phyloP scores from a whole-genome alignment of 2,797 vertebrate genomes.

The Chrosomus eos region DNA sequence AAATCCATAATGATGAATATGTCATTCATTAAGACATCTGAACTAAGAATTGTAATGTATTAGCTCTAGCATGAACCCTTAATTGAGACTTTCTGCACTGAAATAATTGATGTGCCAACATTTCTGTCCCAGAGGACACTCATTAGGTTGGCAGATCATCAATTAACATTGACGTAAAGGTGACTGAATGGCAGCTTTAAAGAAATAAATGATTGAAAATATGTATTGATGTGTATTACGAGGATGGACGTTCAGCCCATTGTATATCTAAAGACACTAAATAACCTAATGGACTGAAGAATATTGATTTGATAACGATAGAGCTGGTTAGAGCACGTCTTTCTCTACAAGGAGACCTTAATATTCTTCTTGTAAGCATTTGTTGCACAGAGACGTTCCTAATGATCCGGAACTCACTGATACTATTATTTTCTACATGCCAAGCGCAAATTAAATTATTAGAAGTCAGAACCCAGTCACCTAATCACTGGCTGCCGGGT shows the following conservation, averaged over 20 bases:
- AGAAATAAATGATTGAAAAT: slow-evolving; percentile 9
- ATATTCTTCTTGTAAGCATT: neutral
- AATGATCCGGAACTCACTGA: slow-evolving; percentile 21
- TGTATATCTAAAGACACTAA: neutral
- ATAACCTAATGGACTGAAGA: neutral
- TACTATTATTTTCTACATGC: slow-evolving; percentile 1
- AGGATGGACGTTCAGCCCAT: neutral
- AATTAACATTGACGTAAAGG: neutral
- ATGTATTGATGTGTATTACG: neutral
- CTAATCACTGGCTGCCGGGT: neutral
- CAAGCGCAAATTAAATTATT: neutral
- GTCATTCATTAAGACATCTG: neutral
- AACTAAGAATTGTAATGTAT: slow-evolving; percentile 7
- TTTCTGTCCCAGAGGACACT: neutral
- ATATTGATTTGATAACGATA: neutral
- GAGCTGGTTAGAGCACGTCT: neutral
- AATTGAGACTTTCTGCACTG: slow-evolving; percentile 23
- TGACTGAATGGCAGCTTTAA: slow-evolving; percentile 24
- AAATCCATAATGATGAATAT: neutral
- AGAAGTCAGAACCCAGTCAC: neutral
- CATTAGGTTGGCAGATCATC: slow-evolving; percentile 17
- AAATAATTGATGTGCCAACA: slow-evolving; percentile 10
- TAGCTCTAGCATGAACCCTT: neutral
- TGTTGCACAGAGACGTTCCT: neutral
- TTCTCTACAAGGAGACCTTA: neutral